Evolutionary conservation across 2,888 invertebrate species (phyloP).

Genomic region (Acleris emargana): DNA sequence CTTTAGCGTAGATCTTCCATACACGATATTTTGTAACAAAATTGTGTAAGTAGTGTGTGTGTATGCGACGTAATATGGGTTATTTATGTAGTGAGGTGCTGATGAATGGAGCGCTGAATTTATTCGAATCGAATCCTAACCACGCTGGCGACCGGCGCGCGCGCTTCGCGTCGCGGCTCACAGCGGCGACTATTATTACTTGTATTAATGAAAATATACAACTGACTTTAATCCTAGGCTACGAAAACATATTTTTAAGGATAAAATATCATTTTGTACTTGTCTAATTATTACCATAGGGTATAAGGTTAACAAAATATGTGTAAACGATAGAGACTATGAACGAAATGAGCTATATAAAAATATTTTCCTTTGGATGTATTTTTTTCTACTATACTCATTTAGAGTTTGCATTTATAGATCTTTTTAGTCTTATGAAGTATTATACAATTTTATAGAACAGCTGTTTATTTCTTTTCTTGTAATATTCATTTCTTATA

Average conservation of each 20-base stretch:
- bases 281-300: conserved; percentile 81
- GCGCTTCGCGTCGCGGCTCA: conserved; percentile 27
- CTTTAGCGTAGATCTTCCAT: conserved; percentile 82
- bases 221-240: conserved; percentile 80
- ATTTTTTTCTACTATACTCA: conserved; percentile 80
- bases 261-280: conserved; percentile 83
- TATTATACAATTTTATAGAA: conserved; percentile 71
- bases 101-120: conserved; percentile 17
- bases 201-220: conserved; percentile 67
- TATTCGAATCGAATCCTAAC: conserved; percentile 29
- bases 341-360: conserved; percentile 77
- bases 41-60: conserved; percentile 60
- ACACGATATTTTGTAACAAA: conserved; percentile 55
- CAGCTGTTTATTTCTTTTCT: conserved; percentile 53
- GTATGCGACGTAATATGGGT: conserved; percentile 53
- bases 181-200: conserved; percentile 30
- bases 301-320: conserved; percentile 76
- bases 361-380: conserved; percentile 74
- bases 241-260: conserved; percentile 76
- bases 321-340: conserved; percentile 75
- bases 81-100: conserved; percentile 46
- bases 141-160: conserved; percentile 10
- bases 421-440: conserved; percentile 73
- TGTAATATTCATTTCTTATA: conserved; percentile 53
- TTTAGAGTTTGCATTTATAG: conserved; percentile 82